A percentile compares a stretch with the other conserved stretches of the same genome.
phyloP scores from a whole-genome alignment of 2,888 invertebrate genomes.

The Diogma glabrata region DNA sequence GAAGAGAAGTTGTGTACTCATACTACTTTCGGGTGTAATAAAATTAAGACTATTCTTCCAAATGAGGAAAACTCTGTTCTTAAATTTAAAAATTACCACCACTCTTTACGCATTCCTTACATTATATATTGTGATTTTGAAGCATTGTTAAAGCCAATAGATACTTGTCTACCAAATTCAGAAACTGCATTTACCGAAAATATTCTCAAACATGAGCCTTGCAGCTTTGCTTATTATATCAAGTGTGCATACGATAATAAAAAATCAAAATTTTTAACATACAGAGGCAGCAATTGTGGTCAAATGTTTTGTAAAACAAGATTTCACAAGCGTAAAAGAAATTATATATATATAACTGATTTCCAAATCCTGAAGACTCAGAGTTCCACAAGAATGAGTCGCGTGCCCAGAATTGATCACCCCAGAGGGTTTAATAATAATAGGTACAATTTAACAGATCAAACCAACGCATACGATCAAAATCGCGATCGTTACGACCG shows the following conservation, averaged over 20 bases:
- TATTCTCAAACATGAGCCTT: not conserved
- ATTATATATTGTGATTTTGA: constrained; percentile 3
- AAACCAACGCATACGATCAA: no score
- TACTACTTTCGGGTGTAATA: not conserved
- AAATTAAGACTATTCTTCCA: not conserved
- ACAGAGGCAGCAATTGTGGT: not conserved
- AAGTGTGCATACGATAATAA: constrained; percentile 1
- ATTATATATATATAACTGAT: no score
- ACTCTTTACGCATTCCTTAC: not conserved
- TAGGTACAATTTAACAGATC: no score
- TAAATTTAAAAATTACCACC: not conserved
- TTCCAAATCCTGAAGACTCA: no score
- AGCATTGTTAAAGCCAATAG: constrained; percentile 10
- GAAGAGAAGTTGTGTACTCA: not conserved
- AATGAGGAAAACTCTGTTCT: not conserved
- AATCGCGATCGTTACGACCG: no score
- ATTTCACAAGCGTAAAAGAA: no score
- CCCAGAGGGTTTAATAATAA: no score
- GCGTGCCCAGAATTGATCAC: no score
- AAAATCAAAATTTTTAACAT: not conserved
- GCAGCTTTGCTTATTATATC: constrained; percentile 3
- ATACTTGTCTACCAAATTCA: constrained; percentile 7
- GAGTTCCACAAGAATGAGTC: no score
- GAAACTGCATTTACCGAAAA: not conserved
- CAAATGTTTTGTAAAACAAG: no score